Evolutionary conservation across 2,797 vertebrate genomes (phyloP).

Genomic region (Sebastes taczanowskii): DNA sequence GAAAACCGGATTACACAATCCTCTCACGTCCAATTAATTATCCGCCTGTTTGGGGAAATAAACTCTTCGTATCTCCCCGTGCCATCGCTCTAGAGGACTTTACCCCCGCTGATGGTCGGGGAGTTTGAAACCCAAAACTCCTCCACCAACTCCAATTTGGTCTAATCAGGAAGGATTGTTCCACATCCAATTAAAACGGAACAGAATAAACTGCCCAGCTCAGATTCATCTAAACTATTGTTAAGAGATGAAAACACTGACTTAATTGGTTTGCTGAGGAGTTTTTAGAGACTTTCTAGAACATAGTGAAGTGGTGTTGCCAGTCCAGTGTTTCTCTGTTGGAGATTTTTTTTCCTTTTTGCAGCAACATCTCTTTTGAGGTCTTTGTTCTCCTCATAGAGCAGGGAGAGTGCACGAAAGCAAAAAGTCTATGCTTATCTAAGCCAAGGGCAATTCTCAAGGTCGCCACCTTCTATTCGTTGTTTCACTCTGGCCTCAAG

Average conservation of each 20-base stretch:
- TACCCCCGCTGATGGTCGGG: conserved; percentile 24
- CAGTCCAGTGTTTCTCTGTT: background rate
- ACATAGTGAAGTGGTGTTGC: background rate
- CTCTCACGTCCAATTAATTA: conserved; percentile 74
- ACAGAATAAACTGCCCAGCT: conserved; percentile 27
- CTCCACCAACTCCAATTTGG: background rate
- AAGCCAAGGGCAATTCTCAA: conserved; percentile 49
- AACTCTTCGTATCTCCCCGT: conserved; percentile 47
- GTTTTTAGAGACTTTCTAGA: conserved; percentile 8
- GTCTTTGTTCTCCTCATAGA: conserved; percentile 30
- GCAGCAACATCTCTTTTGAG: conserved; percentile 38
- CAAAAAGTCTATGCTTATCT: conserved; percentile 32
- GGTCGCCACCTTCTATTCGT: conserved; percentile 46
- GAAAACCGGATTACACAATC: conserved; percentile 71
- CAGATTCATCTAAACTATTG: conserved; percentile 11
- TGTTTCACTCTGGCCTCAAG: conserved; percentile 45
- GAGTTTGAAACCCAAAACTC: conserved; percentile 21
- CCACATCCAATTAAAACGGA: conserved; percentile 56
- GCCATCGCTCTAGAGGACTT: conserved; percentile 31
- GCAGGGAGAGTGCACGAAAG: conserved; percentile 12
- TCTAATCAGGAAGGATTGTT: conserved; percentile 36
- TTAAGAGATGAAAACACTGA: conserved; percentile 18
- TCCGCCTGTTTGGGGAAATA: conserved; percentile 64
- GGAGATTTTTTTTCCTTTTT: conserved; percentile 1
- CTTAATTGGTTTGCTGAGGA: conserved; percentile 47